Evolutionary conservation across 2,113 vertebrate species (phyloP), one percentile per base, ranked within the genome.

Genomic region (Laterallus jamaicensis): DNA sequence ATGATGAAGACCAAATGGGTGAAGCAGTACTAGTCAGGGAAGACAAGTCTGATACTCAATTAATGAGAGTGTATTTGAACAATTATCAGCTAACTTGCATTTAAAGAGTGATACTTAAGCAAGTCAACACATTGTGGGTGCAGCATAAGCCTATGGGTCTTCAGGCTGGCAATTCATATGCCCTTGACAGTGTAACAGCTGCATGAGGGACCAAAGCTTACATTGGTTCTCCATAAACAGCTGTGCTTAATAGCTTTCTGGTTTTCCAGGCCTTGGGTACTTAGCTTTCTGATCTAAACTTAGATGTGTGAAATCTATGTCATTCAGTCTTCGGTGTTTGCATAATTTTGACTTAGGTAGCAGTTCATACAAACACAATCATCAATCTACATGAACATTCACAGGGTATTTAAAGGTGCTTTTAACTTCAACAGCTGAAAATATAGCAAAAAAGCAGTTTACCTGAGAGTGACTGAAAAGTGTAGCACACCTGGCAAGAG

Each of bases 401-500:
- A 2, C 11, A 50, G 52, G 29, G 16, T 10, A 6, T 44, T 76
- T 67, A 6, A 28, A 56, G 68, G 69, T 88, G 82, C 75, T 70
- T 84, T 78, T 58, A 59, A 17, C 49, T 80, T 42, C 9, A 68
- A 39, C 49, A 94, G 91, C 67, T 85, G 91, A 75, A 66, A 62
- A 35, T 55, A 74, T 19, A 67, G 89, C 73, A 58, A 56, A 90
- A 90, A 64, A 96, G 44, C 70, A 42, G 66, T 64, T 92, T 39
- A n/a, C 35, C 47, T 25, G 84, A 5, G 77, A 95, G 76, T 32
- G 14, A 8, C 60, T 86, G 42, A 7, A 31, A 52, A 63, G 66
- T n/a, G 49, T 32, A 54, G 79, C 77, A 40, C 4, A 22, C 87
- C 90, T 95, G 73, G 88, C 58, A 83, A 26, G 80, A 75, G 68